A percentile compares a stretch with the other conserved stretches of the same genome.
These are phyloP conservation scores for Oreortyx pictus DNA, from an alignment of 2,797 vertebrate species.

Conservation along the genomic window DNA sequence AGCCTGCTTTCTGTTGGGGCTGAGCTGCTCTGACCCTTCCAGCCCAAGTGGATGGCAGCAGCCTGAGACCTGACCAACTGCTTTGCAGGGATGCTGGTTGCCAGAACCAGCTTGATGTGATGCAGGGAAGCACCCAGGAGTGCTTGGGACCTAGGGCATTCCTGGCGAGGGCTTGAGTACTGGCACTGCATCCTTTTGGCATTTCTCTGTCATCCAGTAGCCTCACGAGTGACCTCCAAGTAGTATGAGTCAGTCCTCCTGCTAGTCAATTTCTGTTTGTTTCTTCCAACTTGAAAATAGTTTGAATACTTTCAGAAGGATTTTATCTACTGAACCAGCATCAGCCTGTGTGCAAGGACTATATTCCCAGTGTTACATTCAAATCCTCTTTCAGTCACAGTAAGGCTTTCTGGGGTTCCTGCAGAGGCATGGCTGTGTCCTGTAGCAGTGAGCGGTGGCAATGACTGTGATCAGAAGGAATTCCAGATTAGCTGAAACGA, in stretches of 20 bases:
- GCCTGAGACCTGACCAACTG: rapidly evolving
- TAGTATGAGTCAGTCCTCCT: conserved; percentile 53
- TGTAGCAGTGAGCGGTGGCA: neutral
- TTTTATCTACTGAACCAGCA: conserved; percentile 22
- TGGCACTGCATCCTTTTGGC: neutral
- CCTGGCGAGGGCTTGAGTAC: neutral
- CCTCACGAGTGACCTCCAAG: conserved; percentile 19
- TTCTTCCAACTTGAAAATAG: conserved; percentile 49
- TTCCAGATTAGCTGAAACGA: conserved; percentile 7
- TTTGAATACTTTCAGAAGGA: conserved; percentile 5
- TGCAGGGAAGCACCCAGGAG: neutral
- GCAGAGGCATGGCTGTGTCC: neutral
- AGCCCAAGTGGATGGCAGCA: neutral
- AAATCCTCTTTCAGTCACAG: neutral
- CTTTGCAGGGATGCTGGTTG: neutral
- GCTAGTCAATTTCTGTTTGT: conserved; percentile 34
- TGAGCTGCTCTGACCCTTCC: neutral
- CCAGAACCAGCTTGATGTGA: neutral
- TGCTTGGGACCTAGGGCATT: rapidly evolving
- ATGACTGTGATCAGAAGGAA: neutral
- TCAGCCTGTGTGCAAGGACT: neutral
- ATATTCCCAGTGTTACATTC: neutral
- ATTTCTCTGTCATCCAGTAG: conserved; percentile 21
- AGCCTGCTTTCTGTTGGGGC: neutral
- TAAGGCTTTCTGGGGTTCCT: neutral